phyloP scores from a whole-genome alignment of 1,140 invertebrate species.

The Zaprionus davidi region DNA sequence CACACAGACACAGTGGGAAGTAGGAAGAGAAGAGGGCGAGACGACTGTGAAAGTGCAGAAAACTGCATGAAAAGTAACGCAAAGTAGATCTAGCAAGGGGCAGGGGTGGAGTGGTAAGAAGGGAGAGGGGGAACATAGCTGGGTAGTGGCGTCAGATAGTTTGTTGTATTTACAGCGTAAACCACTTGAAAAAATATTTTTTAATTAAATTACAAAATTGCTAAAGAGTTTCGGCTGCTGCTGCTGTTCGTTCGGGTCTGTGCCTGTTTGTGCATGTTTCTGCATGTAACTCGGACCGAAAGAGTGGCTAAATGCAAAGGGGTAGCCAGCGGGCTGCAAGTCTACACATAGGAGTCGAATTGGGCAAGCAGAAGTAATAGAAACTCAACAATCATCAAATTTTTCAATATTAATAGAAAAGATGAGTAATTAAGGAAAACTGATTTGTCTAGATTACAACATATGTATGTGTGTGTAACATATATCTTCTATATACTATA shows the following conservation, averaged over 20 bases:
- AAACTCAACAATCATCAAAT: no score
- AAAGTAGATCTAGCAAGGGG: slow-evolving; percentile 32
- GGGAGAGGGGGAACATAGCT: slow-evolving; percentile 13
- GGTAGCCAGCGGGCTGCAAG: no score
- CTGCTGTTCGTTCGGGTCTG: background rate
- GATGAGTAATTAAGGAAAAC: no score
- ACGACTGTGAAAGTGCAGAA: slow-evolving; percentile 39
- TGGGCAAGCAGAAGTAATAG: no score
- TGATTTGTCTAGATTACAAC: no score
- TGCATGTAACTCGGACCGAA: background rate
- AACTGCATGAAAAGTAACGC: slow-evolving; percentile 49
- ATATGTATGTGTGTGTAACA: no score
- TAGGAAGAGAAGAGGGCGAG: background rate
- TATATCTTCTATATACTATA: no score
- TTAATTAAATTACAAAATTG: slow-evolving; percentile 83
- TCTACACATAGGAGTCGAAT: no score
- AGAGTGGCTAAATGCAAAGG: no score
- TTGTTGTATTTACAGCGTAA: slow-evolving; percentile 81
- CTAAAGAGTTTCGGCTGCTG: slow-evolving; percentile 69
- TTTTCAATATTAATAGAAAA: no score
- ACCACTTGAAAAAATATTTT: slow-evolving; percentile 83
- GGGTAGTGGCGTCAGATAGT: slow-evolving; percentile 52
- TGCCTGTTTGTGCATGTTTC: background rate
- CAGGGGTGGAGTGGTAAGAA: background rate
- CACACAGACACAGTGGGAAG: slow-evolving; percentile 12